phyloP scores from a whole-genome alignment of 64 coral and sea anemone species.

The Porites australiensis region DNA sequence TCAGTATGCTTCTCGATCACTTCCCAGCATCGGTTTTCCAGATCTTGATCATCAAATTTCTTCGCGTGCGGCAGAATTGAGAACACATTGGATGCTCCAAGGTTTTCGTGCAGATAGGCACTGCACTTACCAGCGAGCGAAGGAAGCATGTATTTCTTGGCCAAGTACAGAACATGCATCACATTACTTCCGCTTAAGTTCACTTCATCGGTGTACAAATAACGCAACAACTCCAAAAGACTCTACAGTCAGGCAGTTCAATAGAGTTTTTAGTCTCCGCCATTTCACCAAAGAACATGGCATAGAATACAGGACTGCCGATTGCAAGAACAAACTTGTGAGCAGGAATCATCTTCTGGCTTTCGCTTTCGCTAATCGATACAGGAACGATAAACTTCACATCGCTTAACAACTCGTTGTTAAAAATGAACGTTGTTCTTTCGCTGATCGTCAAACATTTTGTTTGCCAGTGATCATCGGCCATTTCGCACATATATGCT shows the following conservation, averaged over 20 bases:
- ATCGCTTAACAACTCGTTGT: background rate
- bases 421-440: too few species aligned
- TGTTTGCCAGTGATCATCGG: too few species aligned
- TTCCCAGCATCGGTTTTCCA: conserved; percentile 30
- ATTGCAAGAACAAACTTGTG: background rate
- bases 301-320: background rate
- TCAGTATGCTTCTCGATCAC: conserved; percentile 12
- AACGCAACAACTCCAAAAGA: conserved; percentile 9
- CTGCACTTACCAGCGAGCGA: conserved; percentile 2
- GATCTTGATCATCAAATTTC: conserved; percentile 32
- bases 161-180: conserved; percentile 24
- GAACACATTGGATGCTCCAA: background rate
- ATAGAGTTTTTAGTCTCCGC: conserved; percentile 1
- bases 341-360: background rate
- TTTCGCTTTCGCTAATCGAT: background rate
- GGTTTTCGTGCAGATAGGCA: background rate
- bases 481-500: too few species aligned
- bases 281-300: conserved; percentile 7
- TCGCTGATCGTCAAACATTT: too few species aligned
- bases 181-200: conserved; percentile 13
- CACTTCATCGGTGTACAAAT: conserved; percentile 23
- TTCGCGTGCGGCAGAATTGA: conserved; percentile 2
- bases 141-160: conserved; percentile 36
- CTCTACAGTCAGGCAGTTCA: conserved; percentile 24
- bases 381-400: background rate